Percentiles rank a stretch among this genome's conserved stretches.
Evolutionary conservation across 2,888 invertebrate genomes (phyloP).

Genomic region (Brassicogethes aeneus): DNA sequence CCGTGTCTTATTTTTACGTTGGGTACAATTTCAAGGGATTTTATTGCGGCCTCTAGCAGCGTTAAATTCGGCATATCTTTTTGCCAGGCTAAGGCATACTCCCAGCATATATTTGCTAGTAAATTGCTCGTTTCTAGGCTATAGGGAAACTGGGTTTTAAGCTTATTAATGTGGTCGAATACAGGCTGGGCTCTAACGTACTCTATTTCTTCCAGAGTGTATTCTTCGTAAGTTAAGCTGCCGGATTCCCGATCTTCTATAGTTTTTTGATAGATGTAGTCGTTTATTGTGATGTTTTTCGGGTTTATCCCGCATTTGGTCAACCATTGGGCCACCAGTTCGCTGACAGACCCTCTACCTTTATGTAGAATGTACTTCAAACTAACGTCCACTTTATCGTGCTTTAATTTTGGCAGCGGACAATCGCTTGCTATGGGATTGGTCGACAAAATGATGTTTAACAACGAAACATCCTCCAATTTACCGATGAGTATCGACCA

Average conservation of each 20-base stretch:
- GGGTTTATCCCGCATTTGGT: conserved; percentile 65
- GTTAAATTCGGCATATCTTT: conserved; percentile 59
- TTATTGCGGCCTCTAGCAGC: conserved; percentile 61
- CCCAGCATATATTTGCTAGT: conserved; percentile 85
- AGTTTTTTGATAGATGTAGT: conserved; percentile 29
- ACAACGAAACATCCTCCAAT: conserved; percentile 77
- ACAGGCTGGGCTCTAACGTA: conserved; percentile 32
- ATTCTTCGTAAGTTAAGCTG: conserved; percentile 4
- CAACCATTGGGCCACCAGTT: conserved; percentile 82
- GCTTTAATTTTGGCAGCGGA: conserved; percentile 46
- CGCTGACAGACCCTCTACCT: conserved; percentile 76
- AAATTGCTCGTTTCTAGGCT: conserved; percentile 73
- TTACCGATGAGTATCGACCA: conserved; percentile 84
- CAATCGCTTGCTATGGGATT: conserved; percentile 37
- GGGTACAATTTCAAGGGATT: conserved; percentile 57
- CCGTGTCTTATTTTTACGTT: conserved; percentile 67
- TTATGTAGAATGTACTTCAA: conserved; percentile 55
- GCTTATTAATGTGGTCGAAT: conserved; percentile 52
- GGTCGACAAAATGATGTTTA: conserved; percentile 59
- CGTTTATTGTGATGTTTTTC: conserved; percentile 48
- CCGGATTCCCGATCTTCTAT: conserved; percentile 17
- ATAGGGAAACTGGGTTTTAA: conserved; percentile 75
- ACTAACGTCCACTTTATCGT: conserved; percentile 52
- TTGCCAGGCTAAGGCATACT: conserved; percentile 81
- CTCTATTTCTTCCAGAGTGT: conserved; percentile 1